These are phyloP conservation scores for Aethes cnicana DNA, from an alignment of 2,888 invertebrate species.

Conservation along the genomic window DNA sequence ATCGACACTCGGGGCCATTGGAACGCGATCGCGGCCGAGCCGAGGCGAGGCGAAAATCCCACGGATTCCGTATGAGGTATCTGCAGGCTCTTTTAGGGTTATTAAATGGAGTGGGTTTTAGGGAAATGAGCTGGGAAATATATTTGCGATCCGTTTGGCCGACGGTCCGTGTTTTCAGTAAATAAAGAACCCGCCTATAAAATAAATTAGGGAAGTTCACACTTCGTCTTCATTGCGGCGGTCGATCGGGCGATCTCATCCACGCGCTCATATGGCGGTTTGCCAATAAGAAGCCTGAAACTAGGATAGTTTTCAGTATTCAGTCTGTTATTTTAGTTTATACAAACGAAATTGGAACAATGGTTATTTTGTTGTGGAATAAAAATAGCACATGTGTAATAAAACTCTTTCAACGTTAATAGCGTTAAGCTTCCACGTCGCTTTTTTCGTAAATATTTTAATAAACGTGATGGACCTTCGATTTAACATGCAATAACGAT, in stretches of 20 bases:
- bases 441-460: neutral
- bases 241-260: slow-evolving; percentile 44
- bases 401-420: neutral
- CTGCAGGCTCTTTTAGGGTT: slow-evolving; percentile 72
- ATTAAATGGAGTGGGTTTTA: slow-evolving; percentile 79
- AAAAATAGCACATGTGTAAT: neutral
- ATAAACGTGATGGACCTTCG: too few species aligned
- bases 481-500: too few species aligned
- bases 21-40: slow-evolving; percentile 56
- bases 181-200: slow-evolving; percentile 62
- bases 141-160: slow-evolving; percentile 60
- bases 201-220: slow-evolving; percentile 68
- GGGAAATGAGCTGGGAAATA: slow-evolving; percentile 73
- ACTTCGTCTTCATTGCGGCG: slow-evolving; percentile 69
- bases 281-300: slow-evolving; percentile 70
- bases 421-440: neutral
- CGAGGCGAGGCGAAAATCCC: slow-evolving; percentile 67
- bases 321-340: slow-evolving; percentile 53
- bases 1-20: slow-evolving; percentile 59
- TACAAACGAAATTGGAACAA: slow-evolving; percentile 39
- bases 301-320: slow-evolving; percentile 55
- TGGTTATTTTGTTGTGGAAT: slow-evolving; percentile 10
- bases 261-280: slow-evolving; percentile 54
- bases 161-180: slow-evolving; percentile 64
- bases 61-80: slow-evolving; percentile 75